phyloP scores from a whole-genome alignment of 2,797 vertebrate species.

The Microctenopoma stevenorrisi region DNA sequence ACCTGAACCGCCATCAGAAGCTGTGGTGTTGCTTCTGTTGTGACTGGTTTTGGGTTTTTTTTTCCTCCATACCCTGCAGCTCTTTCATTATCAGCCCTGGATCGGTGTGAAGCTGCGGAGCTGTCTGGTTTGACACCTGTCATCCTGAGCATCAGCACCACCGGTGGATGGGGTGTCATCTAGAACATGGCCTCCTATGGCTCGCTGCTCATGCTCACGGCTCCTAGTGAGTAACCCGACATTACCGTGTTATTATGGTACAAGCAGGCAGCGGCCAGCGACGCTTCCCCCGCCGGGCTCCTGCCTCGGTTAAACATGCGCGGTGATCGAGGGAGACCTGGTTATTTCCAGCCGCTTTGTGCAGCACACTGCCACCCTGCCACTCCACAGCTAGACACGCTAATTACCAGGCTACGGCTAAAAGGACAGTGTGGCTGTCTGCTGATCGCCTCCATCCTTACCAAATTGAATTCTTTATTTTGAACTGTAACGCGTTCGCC shows the following conservation, averaged over 20 bases:
- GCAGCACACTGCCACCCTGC: slow-evolving; percentile 64
- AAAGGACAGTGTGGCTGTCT: slow-evolving; percentile 55
- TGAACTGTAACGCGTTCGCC: slow-evolving; percentile 94
- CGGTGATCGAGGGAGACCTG: slow-evolving; percentile 9
- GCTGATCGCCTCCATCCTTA: slow-evolving; percentile 79
- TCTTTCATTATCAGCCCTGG: background rate
- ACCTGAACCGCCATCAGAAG: rapidly evolving
- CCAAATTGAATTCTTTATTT: slow-evolving; percentile 98
- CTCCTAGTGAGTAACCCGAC: slow-evolving; percentile 19
- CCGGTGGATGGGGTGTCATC: slow-evolving; percentile 60
- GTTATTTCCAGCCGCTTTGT: slow-evolving; percentile 71
- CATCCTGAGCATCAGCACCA: slow-evolving; percentile 70
- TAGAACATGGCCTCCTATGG: slow-evolving; percentile 76
- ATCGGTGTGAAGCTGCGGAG: slow-evolving; percentile 7
- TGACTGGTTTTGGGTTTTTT: background rate
- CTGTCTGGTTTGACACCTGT: slow-evolving; percentile 77
- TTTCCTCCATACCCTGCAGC: background rate
- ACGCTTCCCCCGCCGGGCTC: background rate
- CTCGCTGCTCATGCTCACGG: slow-evolving; percentile 60
- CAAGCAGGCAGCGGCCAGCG: background rate
- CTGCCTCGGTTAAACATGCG: slow-evolving; percentile 1
- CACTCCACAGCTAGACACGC: slow-evolving; percentile 64
- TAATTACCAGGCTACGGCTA: slow-evolving; percentile 75
- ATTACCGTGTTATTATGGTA: slow-evolving; percentile 15
- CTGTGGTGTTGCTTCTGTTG: background rate